Conservation (phyloP, 2,113 vertebrate species). For the Pardalotus punctatus region DNA sequence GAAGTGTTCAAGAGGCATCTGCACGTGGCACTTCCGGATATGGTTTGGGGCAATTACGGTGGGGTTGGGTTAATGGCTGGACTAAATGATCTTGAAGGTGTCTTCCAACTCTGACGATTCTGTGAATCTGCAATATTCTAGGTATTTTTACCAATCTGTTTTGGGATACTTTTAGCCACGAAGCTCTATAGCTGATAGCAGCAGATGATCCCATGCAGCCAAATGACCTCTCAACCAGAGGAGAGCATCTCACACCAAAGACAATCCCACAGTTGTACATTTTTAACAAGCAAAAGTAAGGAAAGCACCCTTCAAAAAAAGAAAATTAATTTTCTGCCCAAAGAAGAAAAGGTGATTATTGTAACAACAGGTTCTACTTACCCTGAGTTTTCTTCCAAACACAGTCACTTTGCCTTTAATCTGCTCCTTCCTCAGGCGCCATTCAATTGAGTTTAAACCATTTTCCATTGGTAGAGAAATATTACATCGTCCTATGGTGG, state of each 20-base stretch:
- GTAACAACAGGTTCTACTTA: constrained; percentile 67
- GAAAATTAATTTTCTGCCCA: neutral
- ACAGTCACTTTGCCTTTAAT: constrained; percentile 97
- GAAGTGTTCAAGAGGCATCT: neutral
- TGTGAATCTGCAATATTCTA: neutral
- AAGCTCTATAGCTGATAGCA: neutral
- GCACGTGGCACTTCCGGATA: neutral
- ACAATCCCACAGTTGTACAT: neutral
- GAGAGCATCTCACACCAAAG: neutral
- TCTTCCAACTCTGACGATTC: neutral
- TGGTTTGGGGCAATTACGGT: neutral
- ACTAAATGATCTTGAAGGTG: neutral
- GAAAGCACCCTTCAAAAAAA: neutral
- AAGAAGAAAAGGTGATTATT: neutral
- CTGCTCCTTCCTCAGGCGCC: constrained; percentile 96
- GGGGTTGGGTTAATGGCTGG: neutral
- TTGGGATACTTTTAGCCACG: neutral
- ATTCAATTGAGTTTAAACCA: constrained; percentile 97
- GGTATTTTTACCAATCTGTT: neutral
- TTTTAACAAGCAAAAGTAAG: neutral
- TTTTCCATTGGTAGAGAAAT: constrained; percentile 98
- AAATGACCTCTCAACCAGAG: neutral
- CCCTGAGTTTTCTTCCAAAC: constrained; percentile 97
- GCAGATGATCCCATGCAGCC: neutral
- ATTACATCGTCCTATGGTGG: constrained; percentile 95